Evolutionary conservation across 2,888 invertebrate genomes (phyloP).

Genomic region (Cephus nigrinus): DNA sequence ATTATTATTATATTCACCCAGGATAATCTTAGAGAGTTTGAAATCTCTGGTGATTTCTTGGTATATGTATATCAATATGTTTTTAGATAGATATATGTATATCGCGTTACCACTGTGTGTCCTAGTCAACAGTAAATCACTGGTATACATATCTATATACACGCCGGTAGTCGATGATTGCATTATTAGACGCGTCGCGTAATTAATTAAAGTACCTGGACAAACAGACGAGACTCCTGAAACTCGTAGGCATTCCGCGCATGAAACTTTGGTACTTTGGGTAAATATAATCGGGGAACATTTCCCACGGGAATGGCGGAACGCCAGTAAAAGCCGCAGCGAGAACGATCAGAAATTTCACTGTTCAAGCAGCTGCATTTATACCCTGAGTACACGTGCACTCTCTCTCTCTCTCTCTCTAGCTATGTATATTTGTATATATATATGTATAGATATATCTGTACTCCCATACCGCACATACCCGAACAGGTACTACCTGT

Average conservation of each 20-base stretch:
- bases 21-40: background rate
- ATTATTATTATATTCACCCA: background rate
- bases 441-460: background rate
- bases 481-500: background rate
- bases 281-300: constrained; percentile 53
- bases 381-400: constrained; percentile 16
- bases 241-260: constrained; percentile 5
- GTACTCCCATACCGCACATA: background rate
- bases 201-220: constrained; percentile 62
- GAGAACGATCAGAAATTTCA: constrained; percentile 36
- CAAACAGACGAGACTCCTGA: constrained; percentile 42
- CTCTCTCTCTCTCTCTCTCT: background rate
- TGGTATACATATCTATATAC: background rate
- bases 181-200: constrained; percentile 38
- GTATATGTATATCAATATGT: too few relatives aligned
- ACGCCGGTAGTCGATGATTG: background rate
- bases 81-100: too few relatives aligned
- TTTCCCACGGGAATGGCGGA: constrained; percentile 32
- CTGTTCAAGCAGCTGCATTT: constrained; percentile 32
- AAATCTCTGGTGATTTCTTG: background rate
- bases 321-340: constrained; percentile 11
- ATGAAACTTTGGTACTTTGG: constrained; percentile 28
- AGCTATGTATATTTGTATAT: background rate
- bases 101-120: too few relatives aligned
- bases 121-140: too few relatives aligned